phyloP scores from a whole-genome alignment of 2,888 invertebrate genomes.

The Tridacna gigas region DNA sequence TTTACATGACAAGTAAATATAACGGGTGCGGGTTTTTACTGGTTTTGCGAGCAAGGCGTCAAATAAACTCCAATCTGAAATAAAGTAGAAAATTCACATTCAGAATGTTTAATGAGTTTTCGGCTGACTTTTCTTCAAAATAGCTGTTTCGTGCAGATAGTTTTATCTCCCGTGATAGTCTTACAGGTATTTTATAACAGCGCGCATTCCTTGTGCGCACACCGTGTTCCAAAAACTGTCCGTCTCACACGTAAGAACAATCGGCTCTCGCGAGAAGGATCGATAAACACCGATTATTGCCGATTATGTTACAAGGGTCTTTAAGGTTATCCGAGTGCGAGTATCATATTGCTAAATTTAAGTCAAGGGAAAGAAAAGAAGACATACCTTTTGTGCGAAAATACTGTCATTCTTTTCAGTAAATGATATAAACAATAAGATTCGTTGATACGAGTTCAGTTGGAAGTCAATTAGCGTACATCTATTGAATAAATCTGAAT shows the following conservation, averaged over 20 bases:
- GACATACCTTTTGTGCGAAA: slow-evolving; percentile 52
- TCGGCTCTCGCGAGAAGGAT: slow-evolving; percentile 32
- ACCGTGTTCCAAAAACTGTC: slow-evolving; percentile 13
- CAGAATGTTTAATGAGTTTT: slow-evolving; percentile 32
- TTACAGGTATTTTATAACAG: neutral
- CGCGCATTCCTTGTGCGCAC: slow-evolving; percentile 15
- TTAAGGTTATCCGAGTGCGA: slow-evolving; percentile 58
- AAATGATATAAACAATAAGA: slow-evolving; percentile 53
- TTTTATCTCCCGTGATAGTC: slow-evolving; percentile 1
- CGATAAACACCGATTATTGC: slow-evolving; percentile 47
- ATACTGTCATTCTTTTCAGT: slow-evolving; percentile 57
- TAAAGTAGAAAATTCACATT: slow-evolving; percentile 9
- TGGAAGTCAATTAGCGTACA: slow-evolving; percentile 60
- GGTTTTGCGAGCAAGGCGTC: slow-evolving; percentile 6
- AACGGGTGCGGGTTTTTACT: neutral
- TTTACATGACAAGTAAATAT: neutral
- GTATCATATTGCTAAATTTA: slow-evolving; percentile 49
- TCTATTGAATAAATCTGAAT: slow-evolving; percentile 40
- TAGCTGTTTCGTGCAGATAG: neutral
- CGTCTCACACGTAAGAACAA: slow-evolving; percentile 57
- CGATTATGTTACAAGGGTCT: slow-evolving; percentile 44
- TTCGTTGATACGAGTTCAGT: slow-evolving; percentile 47
- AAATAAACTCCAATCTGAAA: slow-evolving; percentile 5
- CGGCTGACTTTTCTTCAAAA: slow-evolving; percentile 2
- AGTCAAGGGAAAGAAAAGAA: slow-evolving; percentile 45